Conservation (phyloP, 2,797 vertebrate species). For the Pseudotriccus pelzelni region DNA sequence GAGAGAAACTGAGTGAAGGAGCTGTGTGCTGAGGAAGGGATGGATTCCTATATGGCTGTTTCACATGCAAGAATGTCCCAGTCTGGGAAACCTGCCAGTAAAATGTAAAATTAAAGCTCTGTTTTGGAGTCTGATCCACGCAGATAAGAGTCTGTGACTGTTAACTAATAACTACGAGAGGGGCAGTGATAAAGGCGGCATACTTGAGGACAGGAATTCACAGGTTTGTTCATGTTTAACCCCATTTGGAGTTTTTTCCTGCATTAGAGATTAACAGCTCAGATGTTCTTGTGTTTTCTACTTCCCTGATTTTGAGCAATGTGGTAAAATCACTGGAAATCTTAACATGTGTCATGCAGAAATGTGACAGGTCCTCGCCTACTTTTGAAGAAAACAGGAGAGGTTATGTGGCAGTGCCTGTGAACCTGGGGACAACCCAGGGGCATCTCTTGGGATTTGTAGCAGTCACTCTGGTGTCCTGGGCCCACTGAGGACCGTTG, state of each 20-base stretch:
- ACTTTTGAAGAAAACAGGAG: not conserved
- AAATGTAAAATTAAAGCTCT: conserved; percentile 63
- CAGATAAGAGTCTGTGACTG: conserved; percentile 59
- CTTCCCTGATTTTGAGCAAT: not conserved
- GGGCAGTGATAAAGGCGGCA: not conserved
- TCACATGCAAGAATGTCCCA: conserved; percentile 58
- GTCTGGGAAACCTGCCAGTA: conserved; percentile 53
- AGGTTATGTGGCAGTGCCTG: not conserved
- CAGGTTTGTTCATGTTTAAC: conserved; percentile 32
- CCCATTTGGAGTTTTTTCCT: not conserved
- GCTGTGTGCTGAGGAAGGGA: not conserved
- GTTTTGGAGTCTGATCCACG: conserved; percentile 31
- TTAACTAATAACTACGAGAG: conserved; percentile 59
- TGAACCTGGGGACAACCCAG: not conserved
- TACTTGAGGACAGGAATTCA: conserved; percentile 35
- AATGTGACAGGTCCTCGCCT: not conserved
- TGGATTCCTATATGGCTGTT: conserved; percentile 38
- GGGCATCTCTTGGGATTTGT: not conserved
- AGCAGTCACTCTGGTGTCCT: accelerated
- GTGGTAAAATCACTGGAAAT: not conserved
- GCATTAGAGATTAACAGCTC: not conserved
- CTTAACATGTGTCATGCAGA: not conserved
- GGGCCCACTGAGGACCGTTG: accelerated
- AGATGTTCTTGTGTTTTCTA: not conserved
- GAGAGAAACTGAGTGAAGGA: conserved; percentile 15